These are phyloP conservation scores for Callyntrura guangdongensis DNA, from an alignment of 2,888 invertebrate genomes.

Conservation along the genomic window DNA sequence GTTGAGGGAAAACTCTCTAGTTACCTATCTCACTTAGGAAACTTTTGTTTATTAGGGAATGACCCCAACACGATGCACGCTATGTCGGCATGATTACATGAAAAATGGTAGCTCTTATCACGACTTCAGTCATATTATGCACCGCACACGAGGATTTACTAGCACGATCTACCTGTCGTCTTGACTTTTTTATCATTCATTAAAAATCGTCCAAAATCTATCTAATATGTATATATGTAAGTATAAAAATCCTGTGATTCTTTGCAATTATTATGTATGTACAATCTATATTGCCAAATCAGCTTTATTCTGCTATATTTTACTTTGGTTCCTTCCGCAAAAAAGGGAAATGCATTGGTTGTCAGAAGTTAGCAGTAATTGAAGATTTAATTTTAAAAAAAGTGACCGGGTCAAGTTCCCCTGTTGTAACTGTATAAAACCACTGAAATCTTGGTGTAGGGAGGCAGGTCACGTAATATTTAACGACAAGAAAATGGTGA, in stretches of 20 bases:
- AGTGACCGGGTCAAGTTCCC: constrained; percentile 38
- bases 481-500: constrained; percentile 21
- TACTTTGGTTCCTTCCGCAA: neutral
- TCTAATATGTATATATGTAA: no score
- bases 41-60: neutral
- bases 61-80: neutral
- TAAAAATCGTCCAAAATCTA: neutral
- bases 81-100: constrained; percentile 41
- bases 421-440: no score
- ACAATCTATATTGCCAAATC: no score
- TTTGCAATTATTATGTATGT: no score
- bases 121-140: neutral
- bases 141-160: constrained; percentile 1
- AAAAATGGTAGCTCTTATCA: constrained; percentile 63
- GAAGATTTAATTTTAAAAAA: neutral
- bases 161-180: constrained; percentile 14
- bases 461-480: constrained; percentile 52
- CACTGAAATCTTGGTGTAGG: neutral
- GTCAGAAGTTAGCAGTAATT: neutral
- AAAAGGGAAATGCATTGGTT: neutral
- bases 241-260: neutral
- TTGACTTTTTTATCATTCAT: constrained; percentile 6
- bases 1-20: no score
- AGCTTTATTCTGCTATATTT: neutral
- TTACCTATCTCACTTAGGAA: no score